A percentile compares a stretch with the other conserved stretches of the same genome.
These are phyloP conservation scores for Pandion haliaetus DNA, from an alignment of 2,113 vertebrate species.

Conservation along the genomic window DNA sequence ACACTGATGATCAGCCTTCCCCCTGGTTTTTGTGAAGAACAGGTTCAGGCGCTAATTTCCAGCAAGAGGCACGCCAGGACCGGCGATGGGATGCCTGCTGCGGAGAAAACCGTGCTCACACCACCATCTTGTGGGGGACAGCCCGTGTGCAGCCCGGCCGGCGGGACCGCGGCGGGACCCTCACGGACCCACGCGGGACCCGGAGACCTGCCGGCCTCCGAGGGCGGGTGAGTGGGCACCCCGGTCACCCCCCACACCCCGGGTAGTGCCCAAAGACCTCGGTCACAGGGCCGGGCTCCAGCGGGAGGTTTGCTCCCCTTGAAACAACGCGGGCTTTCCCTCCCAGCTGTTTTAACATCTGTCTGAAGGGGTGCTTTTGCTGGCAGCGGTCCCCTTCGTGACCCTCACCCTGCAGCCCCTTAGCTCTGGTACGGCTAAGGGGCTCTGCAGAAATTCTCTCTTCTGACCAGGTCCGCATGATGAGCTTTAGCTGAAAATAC, in stretches of 20 bases:
- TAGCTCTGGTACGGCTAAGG: background rate
- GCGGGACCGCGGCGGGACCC: too few relatives aligned
- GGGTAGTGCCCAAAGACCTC: rapidly evolving
- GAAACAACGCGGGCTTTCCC: rapidly evolving
- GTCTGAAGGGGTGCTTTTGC: rapidly evolving
- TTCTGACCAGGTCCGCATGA: rapidly evolving
- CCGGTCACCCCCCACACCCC: too few relatives aligned
- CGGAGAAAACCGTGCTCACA: background rate
- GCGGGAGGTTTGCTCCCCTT: background rate
- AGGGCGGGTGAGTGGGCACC: background rate
- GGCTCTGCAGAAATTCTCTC: background rate
- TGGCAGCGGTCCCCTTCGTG: background rate
- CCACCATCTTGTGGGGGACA: background rate
- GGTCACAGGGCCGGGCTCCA: too few relatives aligned
- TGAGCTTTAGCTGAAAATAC: background rate
- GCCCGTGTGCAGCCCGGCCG: background rate
- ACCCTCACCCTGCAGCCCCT: too few relatives aligned
- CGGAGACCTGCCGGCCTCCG: rapidly evolving
- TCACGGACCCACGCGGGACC: too few relatives aligned
- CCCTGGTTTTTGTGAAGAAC: rapidly evolving
- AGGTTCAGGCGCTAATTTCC: background rate
- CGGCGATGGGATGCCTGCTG: rapidly evolving
- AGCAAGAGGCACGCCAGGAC: rapidly evolving
- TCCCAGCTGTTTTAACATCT: too few relatives aligned
- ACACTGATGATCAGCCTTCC: background rate